Base-by-base conservation (phyloP, 1,140 invertebrate genomes). In the Callitettix versicolor region DNA sequence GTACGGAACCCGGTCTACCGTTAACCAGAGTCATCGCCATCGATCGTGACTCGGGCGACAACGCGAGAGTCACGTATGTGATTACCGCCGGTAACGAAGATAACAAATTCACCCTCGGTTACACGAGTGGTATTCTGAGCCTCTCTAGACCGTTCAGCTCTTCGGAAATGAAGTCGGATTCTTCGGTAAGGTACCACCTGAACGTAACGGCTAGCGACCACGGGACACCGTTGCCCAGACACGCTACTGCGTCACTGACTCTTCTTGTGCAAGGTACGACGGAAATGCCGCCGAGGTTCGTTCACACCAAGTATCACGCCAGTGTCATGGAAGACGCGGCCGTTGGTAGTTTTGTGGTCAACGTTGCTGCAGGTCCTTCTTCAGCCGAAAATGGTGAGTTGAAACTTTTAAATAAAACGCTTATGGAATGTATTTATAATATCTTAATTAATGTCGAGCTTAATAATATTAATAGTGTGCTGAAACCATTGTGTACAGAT, bases 191-290 rank as follows among this genome's bases (percentile, higher is more conserved):
- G 73, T 53, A 73, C 74, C 73, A 76, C 48, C 70, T 94, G 11
- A 82, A 86, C 64, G 78, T 93, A 6, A 85, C 81, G 0, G 92
- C 91, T 0, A 85, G 77, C 49, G 91, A 94, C 72, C 84, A 89
- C 60, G 91, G 89, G 0, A 67, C 69, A 33, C 86, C 86, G 1
- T 73, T 83, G 1, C 73, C 84, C 1, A 78, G 78, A 60, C 74
- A 81, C 53, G 74, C 77, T 17, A 72, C 80, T 42, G 76, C 80
- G 58, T 74, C 80, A 20, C 70, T 85, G 20, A 70, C 81, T 41
- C 74, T 88, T n/a, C 68, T 79, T 5, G 74, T 90, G 1, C 76
- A 82, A 62, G 84, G 85, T 53, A 82, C 83, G 1, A 80, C 79
- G 20, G 87, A 85, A 58, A 82, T 84, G 65, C 81, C 86, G 3